A percentile compares a stretch with the other conserved stretches of the same genome.
phyloP scores from a whole-genome alignment of 1,140 invertebrate genomes.

The Neotoxoptera formosana region DNA sequence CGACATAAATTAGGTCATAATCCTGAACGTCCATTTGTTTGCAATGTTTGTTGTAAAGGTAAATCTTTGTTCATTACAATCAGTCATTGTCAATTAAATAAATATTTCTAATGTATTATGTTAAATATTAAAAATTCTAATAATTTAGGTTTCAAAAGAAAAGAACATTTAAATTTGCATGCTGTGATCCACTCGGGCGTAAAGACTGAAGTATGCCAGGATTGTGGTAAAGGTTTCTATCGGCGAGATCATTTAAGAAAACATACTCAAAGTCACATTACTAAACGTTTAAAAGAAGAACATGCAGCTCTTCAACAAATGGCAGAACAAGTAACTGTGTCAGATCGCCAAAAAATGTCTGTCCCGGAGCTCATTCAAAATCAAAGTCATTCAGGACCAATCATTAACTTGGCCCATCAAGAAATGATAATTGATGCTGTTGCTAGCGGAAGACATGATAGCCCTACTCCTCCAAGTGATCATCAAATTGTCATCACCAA shows the following conservation, averaged over 20 bases:
- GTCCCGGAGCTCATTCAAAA: constrained; percentile 57
- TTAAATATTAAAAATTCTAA: not conserved
- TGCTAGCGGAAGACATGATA: not conserved
- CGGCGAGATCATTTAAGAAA: constrained; percentile 78
- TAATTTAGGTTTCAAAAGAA: constrained; percentile 73
- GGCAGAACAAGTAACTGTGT: constrained; percentile 39
- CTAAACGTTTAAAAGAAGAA: constrained; percentile 75
- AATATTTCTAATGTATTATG: not conserved
- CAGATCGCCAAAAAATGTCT: constrained; percentile 59
- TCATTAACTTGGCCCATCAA: constrained; percentile 42
- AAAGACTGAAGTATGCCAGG: constrained; percentile 73
- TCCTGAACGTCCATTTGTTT: constrained; percentile 79
- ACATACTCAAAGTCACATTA: constrained; percentile 73
- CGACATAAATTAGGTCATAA: constrained; percentile 81
- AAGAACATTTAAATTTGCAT: constrained; percentile 81
- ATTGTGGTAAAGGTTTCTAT: constrained; percentile 81
- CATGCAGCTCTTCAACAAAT: constrained; percentile 60
- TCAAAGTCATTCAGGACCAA: constrained; percentile 47
- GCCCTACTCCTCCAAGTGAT: constrained; percentile 3
- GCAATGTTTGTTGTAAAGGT: constrained; percentile 76
- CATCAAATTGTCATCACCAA: constrained; percentile 54
- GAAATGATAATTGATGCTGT: constrained; percentile 51
- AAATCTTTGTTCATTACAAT: constrained; percentile 20
- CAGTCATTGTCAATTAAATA: not conserved
- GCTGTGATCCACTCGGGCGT: constrained; percentile 82